phyloP scores from a whole-genome alignment of 2,797 vertebrate species.

The Phataginus tetradactyla region DNA sequence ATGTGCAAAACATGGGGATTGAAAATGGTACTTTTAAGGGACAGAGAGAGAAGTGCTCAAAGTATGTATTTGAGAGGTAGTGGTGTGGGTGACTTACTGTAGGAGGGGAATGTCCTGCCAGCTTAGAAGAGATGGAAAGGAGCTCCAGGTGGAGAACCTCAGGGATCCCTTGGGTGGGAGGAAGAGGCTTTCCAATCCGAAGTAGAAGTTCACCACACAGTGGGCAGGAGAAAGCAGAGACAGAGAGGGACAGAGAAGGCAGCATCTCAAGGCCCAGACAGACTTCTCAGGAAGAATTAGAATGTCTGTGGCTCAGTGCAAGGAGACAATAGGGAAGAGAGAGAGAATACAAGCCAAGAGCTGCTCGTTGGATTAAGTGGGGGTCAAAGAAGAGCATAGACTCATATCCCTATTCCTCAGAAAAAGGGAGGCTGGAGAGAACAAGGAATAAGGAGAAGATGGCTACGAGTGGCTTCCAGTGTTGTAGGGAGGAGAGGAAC shows the following conservation, averaged over 20 bases:
- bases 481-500: background rate
- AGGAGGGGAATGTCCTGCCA: background rate
- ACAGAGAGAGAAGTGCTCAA: background rate
- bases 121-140: too few relatives aligned
- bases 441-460: background rate
- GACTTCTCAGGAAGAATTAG: background rate
- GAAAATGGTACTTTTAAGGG: background rate
- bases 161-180: accelerated
- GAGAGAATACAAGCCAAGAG: background rate
- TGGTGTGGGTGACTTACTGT: background rate
- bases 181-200: background rate
- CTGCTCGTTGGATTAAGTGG: background rate
- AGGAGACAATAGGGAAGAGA: background rate
- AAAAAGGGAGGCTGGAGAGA: background rate
- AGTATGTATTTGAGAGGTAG: background rate
- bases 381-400: background rate
- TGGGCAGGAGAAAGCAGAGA: background rate
- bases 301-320: background rate
- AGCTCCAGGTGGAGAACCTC: background rate
- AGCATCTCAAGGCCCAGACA: background rate
- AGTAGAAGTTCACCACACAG: accelerated
- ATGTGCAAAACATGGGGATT: background rate
- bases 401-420: background rate
- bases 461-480: background rate
- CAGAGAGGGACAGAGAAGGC: background rate